These are phyloP conservation scores for Anarrhichthys ocellatus DNA, from an alignment of 2,113 vertebrate genomes.

Conservation along the genomic window DNA sequence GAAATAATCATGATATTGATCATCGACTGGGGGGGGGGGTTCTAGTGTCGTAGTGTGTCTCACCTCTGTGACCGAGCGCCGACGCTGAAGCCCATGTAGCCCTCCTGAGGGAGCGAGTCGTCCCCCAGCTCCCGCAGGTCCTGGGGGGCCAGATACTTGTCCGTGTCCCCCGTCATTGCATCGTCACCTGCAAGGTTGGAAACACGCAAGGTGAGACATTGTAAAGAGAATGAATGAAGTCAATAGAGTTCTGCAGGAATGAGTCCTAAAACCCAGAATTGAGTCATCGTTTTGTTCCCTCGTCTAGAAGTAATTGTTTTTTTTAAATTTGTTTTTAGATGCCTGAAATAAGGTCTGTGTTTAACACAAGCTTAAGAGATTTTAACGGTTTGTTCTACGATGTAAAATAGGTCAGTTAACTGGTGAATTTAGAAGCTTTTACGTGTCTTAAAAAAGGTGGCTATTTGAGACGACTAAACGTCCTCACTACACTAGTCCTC, in stretches of 20 bases:
- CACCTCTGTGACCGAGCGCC: constrained; percentile 97
- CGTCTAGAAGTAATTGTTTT: background rate
- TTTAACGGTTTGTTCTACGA: too few relatives aligned
- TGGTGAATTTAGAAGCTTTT: too few relatives aligned
- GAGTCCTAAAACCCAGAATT: too few relatives aligned
- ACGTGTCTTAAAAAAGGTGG: too few relatives aligned
- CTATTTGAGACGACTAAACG: too few relatives aligned
- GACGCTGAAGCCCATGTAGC: constrained; percentile 97
- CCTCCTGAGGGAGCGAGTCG: constrained; percentile 95
- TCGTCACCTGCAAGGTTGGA: constrained; percentile 88
- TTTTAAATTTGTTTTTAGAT: background rate
- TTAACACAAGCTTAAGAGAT: background rate
- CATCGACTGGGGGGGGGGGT: accelerated
- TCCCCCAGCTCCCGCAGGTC: constrained; percentile 97
- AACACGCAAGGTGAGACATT: constrained; percentile 14
- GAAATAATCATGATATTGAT: background rate
- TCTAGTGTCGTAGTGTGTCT: background rate
- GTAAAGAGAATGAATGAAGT: background rate
- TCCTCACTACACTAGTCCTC: too few relatives aligned
- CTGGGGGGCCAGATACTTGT: constrained; percentile 97
- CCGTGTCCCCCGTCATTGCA: constrained; percentile 96
- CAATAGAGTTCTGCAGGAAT: background rate
- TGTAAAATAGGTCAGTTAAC: too few relatives aligned
- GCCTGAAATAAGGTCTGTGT: background rate
- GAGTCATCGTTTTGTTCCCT: background rate